Base-by-base conservation (phyloP, 2,888 invertebrate genomes). In the Ophioninae sp. region DNA sequence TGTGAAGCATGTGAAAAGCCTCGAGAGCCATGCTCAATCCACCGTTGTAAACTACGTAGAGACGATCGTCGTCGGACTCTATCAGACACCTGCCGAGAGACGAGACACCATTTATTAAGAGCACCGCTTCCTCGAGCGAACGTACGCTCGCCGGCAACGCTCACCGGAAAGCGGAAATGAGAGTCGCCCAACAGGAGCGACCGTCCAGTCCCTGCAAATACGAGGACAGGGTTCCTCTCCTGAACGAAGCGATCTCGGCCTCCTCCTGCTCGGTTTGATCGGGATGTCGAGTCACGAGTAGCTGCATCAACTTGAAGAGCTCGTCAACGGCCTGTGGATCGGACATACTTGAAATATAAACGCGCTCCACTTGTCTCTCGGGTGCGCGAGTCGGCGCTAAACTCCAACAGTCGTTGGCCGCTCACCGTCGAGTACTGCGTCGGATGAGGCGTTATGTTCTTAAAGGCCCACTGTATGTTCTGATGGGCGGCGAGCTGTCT, bases 381-480 rank as follows among this genome's bases (percentile, higher is more conserved):
- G 17, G 0, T 17, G 51, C 6, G 17, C 51, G 56, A 77, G 44
- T 30, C 20, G 2, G 13, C 6, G 7, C 10, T 22, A 13, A 1
- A 13, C 17, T 79, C 22, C 64, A 37, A 64, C 37, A 61, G 58
- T 71, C 22, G 65, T 23, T 51, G 22, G 39, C 20, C 9, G 30
- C 92, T 93, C 91, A 95, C 96, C 85, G 96, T 96, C 22, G 97
- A 96, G 94, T 99, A 99, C 88, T 98, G 97, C 30, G 97, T 97
- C 7, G 98, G 97, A 93, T 98, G 98, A n/a, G 98, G 98, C 51
- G 98, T 97, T 86, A 99, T 98, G 93, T 98, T 98, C 90, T 98
- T 96, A 93, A 98, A 98, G 39, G 98, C 98, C 98, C 98, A 99
- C 91, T 98, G 97, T 64, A 99, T 95, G 94, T 99, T 99, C 93